These are phyloP conservation scores for Epiblema foenella DNA, from an alignment of 2,888 invertebrate genomes.

Conservation along the genomic window DNA sequence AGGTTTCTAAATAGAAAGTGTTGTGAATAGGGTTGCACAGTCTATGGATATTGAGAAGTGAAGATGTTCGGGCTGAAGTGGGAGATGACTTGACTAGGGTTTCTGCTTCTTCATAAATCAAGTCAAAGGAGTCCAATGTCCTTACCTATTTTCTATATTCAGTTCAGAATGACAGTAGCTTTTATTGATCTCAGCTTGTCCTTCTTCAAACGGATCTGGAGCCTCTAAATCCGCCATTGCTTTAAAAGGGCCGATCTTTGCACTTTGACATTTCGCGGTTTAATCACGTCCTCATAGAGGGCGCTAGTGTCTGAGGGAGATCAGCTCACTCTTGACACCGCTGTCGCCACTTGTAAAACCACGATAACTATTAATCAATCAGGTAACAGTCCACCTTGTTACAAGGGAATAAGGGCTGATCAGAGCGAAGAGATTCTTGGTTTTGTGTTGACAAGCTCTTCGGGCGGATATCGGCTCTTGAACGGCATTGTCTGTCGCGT, in stretches of 20 bases:
- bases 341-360: slow-evolving; percentile 66
- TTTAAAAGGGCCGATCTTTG: slow-evolving; percentile 80
- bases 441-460: slow-evolving; percentile 28
- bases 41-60: no score
- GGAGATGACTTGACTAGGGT: not conserved
- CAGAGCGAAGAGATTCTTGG: not conserved
- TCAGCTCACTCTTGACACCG: slow-evolving; percentile 76
- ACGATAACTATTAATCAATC: not conserved
- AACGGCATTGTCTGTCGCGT: slow-evolving; percentile 59
- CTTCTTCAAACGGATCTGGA: not conserved
- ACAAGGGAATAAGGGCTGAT: not conserved
- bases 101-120: not conserved
- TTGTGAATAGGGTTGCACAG: no score
- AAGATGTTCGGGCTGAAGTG: not conserved
- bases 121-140: no score
- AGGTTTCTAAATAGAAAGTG: no score
- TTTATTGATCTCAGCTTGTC: slow-evolving; percentile 11
- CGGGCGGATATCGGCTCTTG: slow-evolving; percentile 58
- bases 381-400: not conserved
- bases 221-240: slow-evolving; percentile 23
- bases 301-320: slow-evolving; percentile 65
- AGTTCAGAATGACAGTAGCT: not conserved
- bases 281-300: slow-evolving; percentile 80
- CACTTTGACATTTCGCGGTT: slow-evolving; percentile 84
- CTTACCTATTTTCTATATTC: no score